Evolutionary conservation across 2,888 invertebrate species (phyloP).

Genomic region (Trissolcus japonicus): DNA sequence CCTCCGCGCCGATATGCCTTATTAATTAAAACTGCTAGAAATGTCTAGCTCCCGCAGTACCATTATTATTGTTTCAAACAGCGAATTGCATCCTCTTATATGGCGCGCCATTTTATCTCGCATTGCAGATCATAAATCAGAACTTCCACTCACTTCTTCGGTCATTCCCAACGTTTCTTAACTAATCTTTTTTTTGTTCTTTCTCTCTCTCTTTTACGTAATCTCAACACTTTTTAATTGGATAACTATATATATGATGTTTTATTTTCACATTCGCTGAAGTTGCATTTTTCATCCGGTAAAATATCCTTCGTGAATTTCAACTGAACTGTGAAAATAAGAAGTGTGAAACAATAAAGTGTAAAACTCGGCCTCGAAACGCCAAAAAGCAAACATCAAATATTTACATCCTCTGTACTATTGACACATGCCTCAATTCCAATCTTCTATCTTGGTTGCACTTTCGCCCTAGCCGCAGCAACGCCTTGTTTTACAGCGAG

Average conservation of each 20-base stretch:
- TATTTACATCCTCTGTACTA: too few relatives aligned
- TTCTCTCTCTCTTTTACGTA: neutral
- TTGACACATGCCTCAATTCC: too few relatives aligned
- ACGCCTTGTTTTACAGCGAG: too few relatives aligned
- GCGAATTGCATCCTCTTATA: conserved; percentile 36
- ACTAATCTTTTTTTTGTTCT: conserved; percentile 3
- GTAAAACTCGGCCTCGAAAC: too few relatives aligned
- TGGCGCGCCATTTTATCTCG: conserved; percentile 15
- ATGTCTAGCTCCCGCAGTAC: conserved; percentile 40
- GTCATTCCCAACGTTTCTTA: conserved; percentile 2
- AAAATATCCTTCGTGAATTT: too few relatives aligned
- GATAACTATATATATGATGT: neutral
- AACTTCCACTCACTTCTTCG: conserved; percentile 7
- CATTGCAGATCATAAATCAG: conserved; percentile 17
- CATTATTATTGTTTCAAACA: conserved; percentile 39
- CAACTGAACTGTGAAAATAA: too few relatives aligned
- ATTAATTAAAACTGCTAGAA: conserved; percentile 50
- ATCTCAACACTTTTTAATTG: neutral
- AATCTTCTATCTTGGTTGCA: too few relatives aligned
- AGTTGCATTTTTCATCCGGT: too few relatives aligned
- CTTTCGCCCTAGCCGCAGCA: too few relatives aligned
- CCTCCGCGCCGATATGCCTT: conserved; percentile 46
- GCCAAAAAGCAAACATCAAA: too few relatives aligned
- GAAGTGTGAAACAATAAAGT: too few relatives aligned
- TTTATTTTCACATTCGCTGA: too few relatives aligned